Evolutionary conservation across 2,888 invertebrate species (phyloP).

Genomic region (Himalopsyche tibetana): DNA sequence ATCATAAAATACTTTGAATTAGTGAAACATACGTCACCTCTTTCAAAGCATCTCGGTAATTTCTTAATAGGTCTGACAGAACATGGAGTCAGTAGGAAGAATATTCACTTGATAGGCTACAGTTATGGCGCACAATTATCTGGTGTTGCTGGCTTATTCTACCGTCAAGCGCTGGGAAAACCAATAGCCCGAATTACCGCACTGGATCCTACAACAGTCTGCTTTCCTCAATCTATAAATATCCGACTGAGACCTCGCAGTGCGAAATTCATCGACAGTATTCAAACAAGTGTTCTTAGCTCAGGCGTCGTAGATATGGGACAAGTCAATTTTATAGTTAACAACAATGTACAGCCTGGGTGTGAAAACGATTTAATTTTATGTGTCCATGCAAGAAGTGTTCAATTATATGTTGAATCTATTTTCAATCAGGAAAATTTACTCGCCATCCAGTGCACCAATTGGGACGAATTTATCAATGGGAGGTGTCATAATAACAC

Average conservation of each 20-base stretch:
- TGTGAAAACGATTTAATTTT: slow-evolving; percentile 47
- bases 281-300: slow-evolving; percentile 62
- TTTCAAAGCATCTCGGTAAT: slow-evolving; percentile 55
- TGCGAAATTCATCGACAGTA: slow-evolving; percentile 60
- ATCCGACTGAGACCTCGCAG: slow-evolving; percentile 48
- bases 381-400: slow-evolving; percentile 60
- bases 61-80: slow-evolving; percentile 55
- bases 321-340: slow-evolving; percentile 63
- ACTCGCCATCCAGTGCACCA: slow-evolving; percentile 55
- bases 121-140: slow-evolving; percentile 63
- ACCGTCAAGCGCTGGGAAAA: slow-evolving; percentile 47
- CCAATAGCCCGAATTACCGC: slow-evolving; percentile 58
- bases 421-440: slow-evolving; percentile 51
- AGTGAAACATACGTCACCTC: slow-evolving; percentile 41
- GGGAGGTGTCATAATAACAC: slow-evolving; percentile 27
- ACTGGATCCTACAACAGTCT: slow-evolving; percentile 61
- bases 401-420: slow-evolving; percentile 57
- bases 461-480: slow-evolving; percentile 47
- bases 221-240: slow-evolving; percentile 52
- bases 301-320: slow-evolving; percentile 50
- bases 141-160: slow-evolving; percentile 55
- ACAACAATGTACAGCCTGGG: slow-evolving; percentile 59
- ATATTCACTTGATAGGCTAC: slow-evolving; percentile 59
- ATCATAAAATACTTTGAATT: slow-evolving; percentile 44
- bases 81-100: slow-evolving; percentile 52